Percentiles rank a stretch among this genome's conserved stretches.
Conservation (phyloP, 2,113 vertebrate genomes). For the Nicator chloris region DNA sequence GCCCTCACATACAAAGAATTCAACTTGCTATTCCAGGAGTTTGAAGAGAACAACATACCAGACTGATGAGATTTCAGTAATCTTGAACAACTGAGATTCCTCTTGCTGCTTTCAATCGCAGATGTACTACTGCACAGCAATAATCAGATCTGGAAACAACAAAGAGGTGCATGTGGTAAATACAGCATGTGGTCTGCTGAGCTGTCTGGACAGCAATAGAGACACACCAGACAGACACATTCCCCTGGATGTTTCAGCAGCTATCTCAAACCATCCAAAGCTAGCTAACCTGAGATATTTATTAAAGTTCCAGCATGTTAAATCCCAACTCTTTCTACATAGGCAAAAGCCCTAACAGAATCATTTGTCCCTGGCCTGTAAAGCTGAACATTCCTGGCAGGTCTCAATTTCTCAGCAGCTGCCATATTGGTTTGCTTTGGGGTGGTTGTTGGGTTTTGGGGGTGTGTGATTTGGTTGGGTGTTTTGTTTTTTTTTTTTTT, state of each 20-base stretch:
- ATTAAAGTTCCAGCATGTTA: not conserved
- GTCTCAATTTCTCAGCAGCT: not conserved
- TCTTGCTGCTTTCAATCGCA: constrained; percentile 17
- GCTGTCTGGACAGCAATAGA: not conserved
- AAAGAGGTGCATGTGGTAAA: not conserved
- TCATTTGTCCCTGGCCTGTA: not conserved
- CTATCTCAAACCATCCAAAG: not conserved
- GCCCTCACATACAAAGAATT: not conserved
- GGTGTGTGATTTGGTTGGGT: not conserved
- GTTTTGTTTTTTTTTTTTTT: not conserved
- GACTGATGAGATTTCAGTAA: constrained; percentile 24
- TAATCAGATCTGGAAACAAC: constrained; percentile 43
- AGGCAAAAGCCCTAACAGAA: not conserved
- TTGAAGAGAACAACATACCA: constrained; percentile 28
- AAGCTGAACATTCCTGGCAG: not conserved
- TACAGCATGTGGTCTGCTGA: not conserved
- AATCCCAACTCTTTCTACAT: not conserved
- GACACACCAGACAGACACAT: not conserved
- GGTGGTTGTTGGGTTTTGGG: not conserved
- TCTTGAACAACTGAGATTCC: not conserved
- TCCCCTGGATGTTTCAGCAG: not conserved
- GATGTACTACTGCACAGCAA: not conserved
- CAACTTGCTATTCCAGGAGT: not conserved
- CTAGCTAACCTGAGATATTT: not conserved
- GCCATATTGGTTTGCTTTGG: not conserved